Conservation (phyloP, 1,140 invertebrate genomes). For the Matsumurasca onukii region DNA sequence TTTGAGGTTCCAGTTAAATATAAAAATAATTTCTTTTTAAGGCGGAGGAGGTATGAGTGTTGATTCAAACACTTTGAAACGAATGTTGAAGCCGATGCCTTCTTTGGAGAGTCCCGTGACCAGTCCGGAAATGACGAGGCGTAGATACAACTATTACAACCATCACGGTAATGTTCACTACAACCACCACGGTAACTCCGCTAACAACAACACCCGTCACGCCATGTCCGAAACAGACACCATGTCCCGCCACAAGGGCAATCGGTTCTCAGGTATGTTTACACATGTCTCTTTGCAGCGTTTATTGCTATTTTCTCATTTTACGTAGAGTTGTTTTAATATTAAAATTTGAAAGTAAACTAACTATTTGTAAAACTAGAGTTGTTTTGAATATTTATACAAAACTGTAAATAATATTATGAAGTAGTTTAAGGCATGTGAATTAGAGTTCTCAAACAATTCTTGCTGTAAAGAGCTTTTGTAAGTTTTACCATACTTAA, state of each 20-base stretch:
- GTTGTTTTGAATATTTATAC: too few relatives aligned
- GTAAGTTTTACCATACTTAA: too few relatives aligned
- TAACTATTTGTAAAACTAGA: not conserved
- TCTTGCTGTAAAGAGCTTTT: too few relatives aligned
- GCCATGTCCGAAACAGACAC: slow-evolving; percentile 55
- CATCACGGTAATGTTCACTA: slow-evolving; percentile 56
- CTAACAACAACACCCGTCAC: slow-evolving; percentile 54
- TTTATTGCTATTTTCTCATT: not conserved
- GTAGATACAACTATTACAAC: slow-evolving; percentile 60
- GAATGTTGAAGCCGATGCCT: slow-evolving; percentile 91
- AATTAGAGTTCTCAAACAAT: too few relatives aligned
- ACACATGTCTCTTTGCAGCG: not conserved
- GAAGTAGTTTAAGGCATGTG: too few relatives aligned
- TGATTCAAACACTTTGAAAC: slow-evolving; percentile 87
- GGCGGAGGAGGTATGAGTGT: slow-evolving; percentile 49
- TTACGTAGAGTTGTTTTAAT: not conserved
- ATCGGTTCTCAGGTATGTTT: slow-evolving; percentile 37
- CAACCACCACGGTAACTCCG: slow-evolving; percentile 51
- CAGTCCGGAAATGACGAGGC: slow-evolving; percentile 81
- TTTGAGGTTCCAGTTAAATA: too few relatives aligned
- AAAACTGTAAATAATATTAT: too few relatives aligned
- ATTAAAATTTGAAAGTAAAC: not conserved
- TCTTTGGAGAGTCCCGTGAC: slow-evolving; percentile 83
- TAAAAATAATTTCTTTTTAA: not conserved
- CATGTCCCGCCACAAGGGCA: slow-evolving; percentile 49